Evolutionary conservation across 1,140 invertebrate genomes (phyloP).

Genomic region (Drosophila watanabei): DNA sequence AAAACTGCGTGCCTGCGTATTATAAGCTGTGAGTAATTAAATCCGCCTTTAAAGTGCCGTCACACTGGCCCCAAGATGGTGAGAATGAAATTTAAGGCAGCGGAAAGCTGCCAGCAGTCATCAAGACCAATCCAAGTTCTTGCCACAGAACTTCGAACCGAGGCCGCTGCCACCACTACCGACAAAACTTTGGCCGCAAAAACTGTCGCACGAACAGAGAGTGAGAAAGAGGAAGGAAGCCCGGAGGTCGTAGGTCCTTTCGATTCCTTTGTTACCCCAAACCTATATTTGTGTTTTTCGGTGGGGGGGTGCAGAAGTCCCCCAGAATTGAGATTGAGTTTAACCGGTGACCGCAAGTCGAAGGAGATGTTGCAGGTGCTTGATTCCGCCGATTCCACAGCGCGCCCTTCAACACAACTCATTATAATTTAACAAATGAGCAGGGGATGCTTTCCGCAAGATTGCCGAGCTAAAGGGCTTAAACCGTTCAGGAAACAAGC

Average conservation of each 20-base stretch:
- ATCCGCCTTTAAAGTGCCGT: constrained; percentile 33
- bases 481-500: constrained; percentile 67
- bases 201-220: constrained; percentile 31
- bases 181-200: constrained; percentile 38
- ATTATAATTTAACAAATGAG: constrained; percentile 76
- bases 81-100: constrained; percentile 1
- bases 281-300: constrained; percentile 23
- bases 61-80: not conserved
- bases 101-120: constrained; percentile 14
- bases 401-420: constrained; percentile 16
- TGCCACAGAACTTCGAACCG: constrained; percentile 28
- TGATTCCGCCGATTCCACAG: constrained; percentile 22
- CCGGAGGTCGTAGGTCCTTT: constrained; percentile 3
- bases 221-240: not conserved
- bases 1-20: not conserved
- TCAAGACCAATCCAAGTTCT: constrained; percentile 28
- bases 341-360: constrained; percentile 25
- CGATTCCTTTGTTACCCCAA: constrained; percentile 19
- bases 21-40: constrained; percentile 33
- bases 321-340: constrained; percentile 14
- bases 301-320: not conserved
- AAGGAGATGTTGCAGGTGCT: constrained; percentile 25
- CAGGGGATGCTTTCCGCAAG: constrained; percentile 46
- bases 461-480: constrained; percentile 69
- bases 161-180: not conserved